Base-by-base conservation (phyloP, 2,797 vertebrate genomes). In the Heteromormyrus szaboi region DNA sequence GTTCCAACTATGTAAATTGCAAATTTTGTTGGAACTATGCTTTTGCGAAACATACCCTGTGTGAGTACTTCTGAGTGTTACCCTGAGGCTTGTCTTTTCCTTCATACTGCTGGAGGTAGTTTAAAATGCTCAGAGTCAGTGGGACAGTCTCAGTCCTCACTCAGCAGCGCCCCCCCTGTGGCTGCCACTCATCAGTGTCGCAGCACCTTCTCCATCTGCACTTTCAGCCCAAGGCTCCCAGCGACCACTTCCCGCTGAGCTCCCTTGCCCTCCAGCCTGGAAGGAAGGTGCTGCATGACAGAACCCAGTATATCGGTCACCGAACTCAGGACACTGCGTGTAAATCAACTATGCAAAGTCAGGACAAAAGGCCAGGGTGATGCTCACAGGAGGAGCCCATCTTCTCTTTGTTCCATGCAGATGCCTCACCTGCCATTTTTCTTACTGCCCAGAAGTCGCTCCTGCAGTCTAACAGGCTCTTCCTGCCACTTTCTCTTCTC, bases 401-500 rank as follows among this genome's bases (percentile, higher is more conserved):
- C 14, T 76, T 4, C 33, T 19, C 29, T 72, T 46, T 68, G 37
- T 44, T 54, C 84, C 51, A 33, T 33, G 83, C 3, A 17, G 84
- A 46, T 85, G 25, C 14, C 89, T 76, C 41, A 87, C 89, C 90
- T 88, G 72, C 33, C 22, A 19, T 53, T 9, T 11, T 56, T 50
- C 89, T 62, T n/a, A 11, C 29, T 9, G 51, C 9, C 86, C 54
- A 92, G 91, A 85, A 93, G 93, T 86, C 81, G 79, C 1, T 92
- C 92, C 46, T 91, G 93, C 48, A 94, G 87, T 91, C 94, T 95
- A 87, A 94, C 2, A 72, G 95, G 89, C 90, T 95, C 93, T 91
- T 89, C 90, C 59, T 92, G 91, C 87, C 96, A 37, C 72, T 94
- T 92, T 3, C 94, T 90, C 87, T 93, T 93, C 90, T 96, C 94